Conservation (phyloP, 1,140 invertebrate species). For the Pararge aegeria region DNA sequence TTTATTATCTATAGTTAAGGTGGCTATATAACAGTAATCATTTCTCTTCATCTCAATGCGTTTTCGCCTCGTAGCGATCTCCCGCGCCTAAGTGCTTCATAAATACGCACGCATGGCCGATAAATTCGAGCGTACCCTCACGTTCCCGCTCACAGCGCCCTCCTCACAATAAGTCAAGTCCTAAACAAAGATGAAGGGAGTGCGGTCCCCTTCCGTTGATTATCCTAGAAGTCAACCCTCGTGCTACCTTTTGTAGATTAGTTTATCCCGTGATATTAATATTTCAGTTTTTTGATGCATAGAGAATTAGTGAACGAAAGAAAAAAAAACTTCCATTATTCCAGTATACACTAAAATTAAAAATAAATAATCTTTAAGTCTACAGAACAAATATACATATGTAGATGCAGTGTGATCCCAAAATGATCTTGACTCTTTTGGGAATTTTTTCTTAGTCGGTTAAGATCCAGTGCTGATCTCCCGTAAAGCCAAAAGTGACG, state of each 20-base stretch:
- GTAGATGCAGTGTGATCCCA: too few species aligned
- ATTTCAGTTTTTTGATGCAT: conserved; percentile 12
- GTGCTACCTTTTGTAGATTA: neutral
- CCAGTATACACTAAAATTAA: too few species aligned
- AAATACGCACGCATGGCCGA: conserved; percentile 30
- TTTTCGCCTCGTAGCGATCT: conserved; percentile 11
- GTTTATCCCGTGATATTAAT: conserved; percentile 5
- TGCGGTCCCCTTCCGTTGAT: conserved; percentile 23
- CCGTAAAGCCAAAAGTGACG: too few species aligned
- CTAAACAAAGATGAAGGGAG: conserved; percentile 34
- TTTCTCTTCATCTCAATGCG: conserved; percentile 3
- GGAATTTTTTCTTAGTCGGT: too few species aligned
- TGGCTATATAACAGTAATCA: conserved; percentile 3
- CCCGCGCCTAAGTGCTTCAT: conserved; percentile 24
- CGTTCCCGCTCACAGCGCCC: conserved; percentile 20
- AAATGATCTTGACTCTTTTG: too few species aligned
- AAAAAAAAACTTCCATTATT: too few species aligned
- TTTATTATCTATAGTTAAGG: too few species aligned
- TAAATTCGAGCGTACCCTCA: conserved; percentile 31
- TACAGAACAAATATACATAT: too few species aligned
- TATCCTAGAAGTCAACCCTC: conserved; percentile 24
- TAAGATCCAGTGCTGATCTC: too few species aligned
- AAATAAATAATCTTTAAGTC: too few species aligned
- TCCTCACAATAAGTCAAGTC: conserved; percentile 35
- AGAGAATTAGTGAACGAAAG: neutral